Conservation (phyloP, 1,140 invertebrate genomes). For the Berghia stephanieae region DNA sequence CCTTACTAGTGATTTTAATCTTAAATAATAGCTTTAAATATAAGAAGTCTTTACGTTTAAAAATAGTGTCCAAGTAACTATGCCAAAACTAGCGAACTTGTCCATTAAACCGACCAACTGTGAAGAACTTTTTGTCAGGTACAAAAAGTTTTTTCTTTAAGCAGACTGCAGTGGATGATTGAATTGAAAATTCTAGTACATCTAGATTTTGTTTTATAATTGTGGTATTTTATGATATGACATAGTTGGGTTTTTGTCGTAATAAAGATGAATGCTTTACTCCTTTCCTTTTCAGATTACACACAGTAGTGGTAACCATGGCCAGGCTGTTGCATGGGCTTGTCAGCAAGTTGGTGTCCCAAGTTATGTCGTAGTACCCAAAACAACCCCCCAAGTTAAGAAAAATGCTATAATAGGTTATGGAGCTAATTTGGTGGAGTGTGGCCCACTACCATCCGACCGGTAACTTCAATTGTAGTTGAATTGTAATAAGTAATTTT, state of each 20-base stretch:
- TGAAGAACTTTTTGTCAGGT: not conserved
- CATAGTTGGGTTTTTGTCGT: not conserved
- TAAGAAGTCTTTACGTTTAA: not conserved
- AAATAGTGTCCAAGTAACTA: not conserved
- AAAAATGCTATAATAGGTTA: conserved; percentile 65
- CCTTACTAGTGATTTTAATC: not conserved
- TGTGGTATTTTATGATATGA: not conserved
- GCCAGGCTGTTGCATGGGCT: conserved; percentile 67
- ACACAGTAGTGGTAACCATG: conserved; percentile 69
- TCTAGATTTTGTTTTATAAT: not conserved
- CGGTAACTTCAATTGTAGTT: conserved; percentile 32
- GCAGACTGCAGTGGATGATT: no score
- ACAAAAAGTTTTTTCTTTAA: not conserved
- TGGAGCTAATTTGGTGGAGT: conserved; percentile 64
- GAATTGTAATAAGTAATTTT: no score
- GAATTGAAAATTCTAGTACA: no score
- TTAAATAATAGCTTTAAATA: not conserved
- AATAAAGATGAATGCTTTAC: not conserved
- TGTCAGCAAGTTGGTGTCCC: conserved; percentile 53
- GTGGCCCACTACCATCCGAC: conserved; percentile 54
- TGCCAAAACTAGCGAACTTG: not conserved
- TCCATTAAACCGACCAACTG: not conserved
- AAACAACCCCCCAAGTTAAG: conserved; percentile 63
- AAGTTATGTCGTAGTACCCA: conserved; percentile 66
- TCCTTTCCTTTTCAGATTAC: conserved; percentile 55